A percentile compares a stretch with the other conserved stretches of the same genome.
phyloP scores from a whole-genome alignment of 2,888 invertebrate genomes.

The Venusia cambrica region DNA sequence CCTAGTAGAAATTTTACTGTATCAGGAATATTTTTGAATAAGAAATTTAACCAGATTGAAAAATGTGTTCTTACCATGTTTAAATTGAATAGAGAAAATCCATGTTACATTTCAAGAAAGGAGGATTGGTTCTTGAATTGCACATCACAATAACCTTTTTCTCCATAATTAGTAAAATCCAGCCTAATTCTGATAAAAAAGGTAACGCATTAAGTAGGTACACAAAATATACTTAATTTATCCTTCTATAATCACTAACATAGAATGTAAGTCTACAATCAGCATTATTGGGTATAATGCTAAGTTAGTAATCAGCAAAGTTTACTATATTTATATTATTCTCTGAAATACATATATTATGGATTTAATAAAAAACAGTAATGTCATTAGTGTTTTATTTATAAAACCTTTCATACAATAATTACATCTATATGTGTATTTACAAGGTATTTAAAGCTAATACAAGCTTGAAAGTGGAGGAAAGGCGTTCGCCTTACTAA shows the following conservation, averaged over 20 bases:
- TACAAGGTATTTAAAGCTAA: constrained; percentile 28
- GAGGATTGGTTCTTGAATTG: constrained; percentile 17
- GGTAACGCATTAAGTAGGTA: constrained; percentile 2
- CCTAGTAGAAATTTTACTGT: too few species aligned
- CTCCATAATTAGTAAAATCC: constrained; percentile 12
- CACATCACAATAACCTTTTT: constrained; percentile 26
- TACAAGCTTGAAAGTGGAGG: constrained; percentile 87
- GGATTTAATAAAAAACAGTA: constrained; percentile 78
- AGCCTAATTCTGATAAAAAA: constrained; percentile 12
- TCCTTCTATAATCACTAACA: constrained; percentile 43
- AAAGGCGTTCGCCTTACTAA: constrained; percentile 98
- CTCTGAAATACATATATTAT: constrained; percentile 80
- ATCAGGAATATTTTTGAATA: too few species aligned
- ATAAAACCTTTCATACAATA: neutral
- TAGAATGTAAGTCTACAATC: constrained; percentile 52
- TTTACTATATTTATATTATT: constrained; percentile 79
- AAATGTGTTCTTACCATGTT: too few species aligned
- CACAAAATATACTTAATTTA: constrained; percentile 5
- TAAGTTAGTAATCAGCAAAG: constrained; percentile 63
- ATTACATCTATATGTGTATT: too few species aligned
- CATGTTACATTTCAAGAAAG: neutral
- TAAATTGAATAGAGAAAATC: too few species aligned
- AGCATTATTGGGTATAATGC: constrained; percentile 60
- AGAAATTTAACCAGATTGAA: too few species aligned
- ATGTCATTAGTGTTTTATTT: constrained; percentile 62